Conservation (phyloP, 2,888 invertebrate genomes). For the Xylocampa areola region DNA sequence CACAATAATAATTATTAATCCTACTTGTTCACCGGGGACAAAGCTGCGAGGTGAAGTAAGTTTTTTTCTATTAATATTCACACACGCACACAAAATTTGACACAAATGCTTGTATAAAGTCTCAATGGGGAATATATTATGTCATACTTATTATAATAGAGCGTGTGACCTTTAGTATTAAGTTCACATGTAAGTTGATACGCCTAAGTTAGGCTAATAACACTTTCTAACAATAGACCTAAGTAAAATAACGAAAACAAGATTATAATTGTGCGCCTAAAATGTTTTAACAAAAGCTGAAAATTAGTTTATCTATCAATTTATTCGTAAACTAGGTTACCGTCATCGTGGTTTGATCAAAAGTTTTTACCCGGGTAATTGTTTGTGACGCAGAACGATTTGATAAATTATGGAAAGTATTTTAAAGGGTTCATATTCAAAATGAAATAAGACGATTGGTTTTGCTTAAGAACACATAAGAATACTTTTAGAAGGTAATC, state of each 20-base stretch:
- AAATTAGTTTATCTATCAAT: slow-evolving; percentile 50
- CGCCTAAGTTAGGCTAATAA: slow-evolving; percentile 22
- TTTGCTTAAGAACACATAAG: slow-evolving; percentile 4
- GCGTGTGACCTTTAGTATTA: slow-evolving; percentile 32
- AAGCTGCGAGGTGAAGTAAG: slow-evolving; percentile 43
- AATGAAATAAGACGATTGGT: slow-evolving; percentile 9
- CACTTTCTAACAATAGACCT: slow-evolving; percentile 18
- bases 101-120: slow-evolving; percentile 44
- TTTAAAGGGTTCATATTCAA: slow-evolving; percentile 9
- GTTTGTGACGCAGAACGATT: slow-evolving; percentile 43
- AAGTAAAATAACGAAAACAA: slow-evolving; percentile 17
- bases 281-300: slow-evolving; percentile 38
- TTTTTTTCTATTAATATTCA: slow-evolving; percentile 39
- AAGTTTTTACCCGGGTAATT: slow-evolving; percentile 52
- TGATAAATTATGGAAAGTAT: slow-evolving; percentile 39
- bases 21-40: slow-evolving; percentile 52
- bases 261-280: slow-evolving; percentile 29
- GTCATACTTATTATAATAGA: slow-evolving; percentile 46
- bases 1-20: slow-evolving; percentile 66
- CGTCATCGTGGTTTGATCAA: slow-evolving; percentile 46
- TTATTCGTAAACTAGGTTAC: slow-evolving; percentile 50
- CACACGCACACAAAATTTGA: slow-evolving; percentile 31
- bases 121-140: slow-evolving; percentile 43
- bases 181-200: slow-evolving; percentile 19
- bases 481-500: slow-evolving; percentile 29